phyloP scores from a whole-genome alignment of 2,113 vertebrate genomes.

The Polypterus senegalus region DNA sequence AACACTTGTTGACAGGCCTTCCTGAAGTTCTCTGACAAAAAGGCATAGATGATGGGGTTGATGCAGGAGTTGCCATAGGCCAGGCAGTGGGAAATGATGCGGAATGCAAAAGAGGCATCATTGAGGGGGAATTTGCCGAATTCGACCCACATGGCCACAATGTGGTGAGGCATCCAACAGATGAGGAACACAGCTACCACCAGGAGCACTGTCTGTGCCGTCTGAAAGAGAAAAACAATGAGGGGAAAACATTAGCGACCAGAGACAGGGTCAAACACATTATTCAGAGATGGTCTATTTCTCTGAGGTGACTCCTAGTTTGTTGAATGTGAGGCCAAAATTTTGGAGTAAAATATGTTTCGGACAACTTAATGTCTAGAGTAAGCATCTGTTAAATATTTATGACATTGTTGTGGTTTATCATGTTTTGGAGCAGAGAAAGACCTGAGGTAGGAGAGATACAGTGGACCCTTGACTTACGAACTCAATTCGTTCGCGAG shows the following conservation, averaged over 20 bases:
- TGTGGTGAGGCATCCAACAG: constrained; percentile 70
- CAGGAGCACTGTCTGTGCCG: constrained; percentile 58
- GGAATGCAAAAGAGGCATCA: constrained; percentile 55
- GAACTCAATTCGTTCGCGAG: no score
- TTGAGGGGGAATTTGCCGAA: constrained; percentile 61
- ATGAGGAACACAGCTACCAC: constrained; percentile 55
- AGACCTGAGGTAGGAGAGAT: no score
- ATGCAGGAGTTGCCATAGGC: constrained; percentile 67
- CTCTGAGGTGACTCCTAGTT: no score
- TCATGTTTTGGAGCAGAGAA: no score
- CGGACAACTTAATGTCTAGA: no score
- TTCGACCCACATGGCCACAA: constrained; percentile 68
- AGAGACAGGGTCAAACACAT: fast-evolving
- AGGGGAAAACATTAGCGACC: background rate
- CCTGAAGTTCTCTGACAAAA: constrained; percentile 67
- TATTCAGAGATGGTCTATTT: background rate
- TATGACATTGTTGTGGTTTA: no score
- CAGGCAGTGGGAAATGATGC: constrained; percentile 61
- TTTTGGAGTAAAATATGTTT: no score
- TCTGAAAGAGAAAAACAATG: constrained; percentile 29
- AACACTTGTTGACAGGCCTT: constrained; percentile 54
- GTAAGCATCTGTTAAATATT: no score
- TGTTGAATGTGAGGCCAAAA: no score
- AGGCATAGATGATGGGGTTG: constrained; percentile 69
- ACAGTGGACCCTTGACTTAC: no score